Evolutionary conservation across 2,797 vertebrate species (phyloP).

Genomic region (Miichthys miiuy): DNA sequence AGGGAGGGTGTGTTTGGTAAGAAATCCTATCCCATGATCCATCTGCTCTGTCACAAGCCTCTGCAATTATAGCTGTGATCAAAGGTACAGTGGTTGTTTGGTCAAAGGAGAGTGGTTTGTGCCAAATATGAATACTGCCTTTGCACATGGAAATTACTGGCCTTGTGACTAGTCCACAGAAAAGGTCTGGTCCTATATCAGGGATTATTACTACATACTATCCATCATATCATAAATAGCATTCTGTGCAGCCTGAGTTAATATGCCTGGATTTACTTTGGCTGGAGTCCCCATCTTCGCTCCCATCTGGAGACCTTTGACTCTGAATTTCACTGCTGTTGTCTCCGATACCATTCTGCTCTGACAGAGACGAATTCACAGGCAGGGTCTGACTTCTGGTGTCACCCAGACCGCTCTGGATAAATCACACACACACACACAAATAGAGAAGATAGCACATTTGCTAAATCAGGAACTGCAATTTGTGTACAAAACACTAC

Average conservation of each 20-base stretch:
- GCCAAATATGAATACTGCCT: constrained; percentile 47
- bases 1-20: constrained; percentile 60
- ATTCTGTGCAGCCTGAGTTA: constrained; percentile 18
- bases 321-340: constrained; percentile 65
- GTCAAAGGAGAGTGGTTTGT: constrained; percentile 52
- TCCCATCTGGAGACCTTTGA: constrained; percentile 72
- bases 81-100: constrained; percentile 60
- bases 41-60: constrained; percentile 60
- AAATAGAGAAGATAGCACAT: constrained; percentile 7
- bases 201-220: constrained; percentile 29
- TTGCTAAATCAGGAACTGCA: background rate
- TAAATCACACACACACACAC: constrained; percentile 19
- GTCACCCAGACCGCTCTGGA: constrained; percentile 76
- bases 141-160: constrained; percentile 51
- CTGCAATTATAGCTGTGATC: constrained; percentile 79
- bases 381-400: constrained; percentile 81
- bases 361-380: constrained; percentile 82
- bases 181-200: constrained; percentile 28
- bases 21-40: constrained; percentile 65
- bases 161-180: constrained; percentile 15
- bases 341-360: constrained; percentile 84
- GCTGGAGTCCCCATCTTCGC: constrained; percentile 77
- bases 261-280: constrained; percentile 86
- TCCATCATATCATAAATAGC: constrained; percentile 38
- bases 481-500: background rate